Conservation (phyloP, 2,797 vertebrate genomes). For the Girardinus metallicus region DNA sequence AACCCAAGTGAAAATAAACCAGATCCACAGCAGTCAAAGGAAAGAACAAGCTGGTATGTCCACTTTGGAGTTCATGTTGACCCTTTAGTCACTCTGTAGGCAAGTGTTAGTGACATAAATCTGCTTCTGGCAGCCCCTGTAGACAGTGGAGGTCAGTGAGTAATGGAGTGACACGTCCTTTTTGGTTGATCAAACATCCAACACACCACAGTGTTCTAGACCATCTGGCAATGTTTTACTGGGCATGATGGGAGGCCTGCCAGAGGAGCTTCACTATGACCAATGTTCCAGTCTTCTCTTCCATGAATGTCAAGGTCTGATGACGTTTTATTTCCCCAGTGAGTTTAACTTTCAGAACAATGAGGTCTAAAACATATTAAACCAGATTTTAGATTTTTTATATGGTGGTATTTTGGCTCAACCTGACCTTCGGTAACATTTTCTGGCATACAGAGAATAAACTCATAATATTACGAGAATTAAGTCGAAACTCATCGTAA, state of each 20-base stretch:
- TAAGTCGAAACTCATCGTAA: too few species aligned
- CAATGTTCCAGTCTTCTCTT: not conserved
- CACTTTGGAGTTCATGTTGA: not conserved
- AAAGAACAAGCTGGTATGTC: not conserved
- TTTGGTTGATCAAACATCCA: not conserved
- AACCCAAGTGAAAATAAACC: not conserved
- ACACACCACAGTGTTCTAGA: not conserved
- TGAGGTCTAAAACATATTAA: not conserved
- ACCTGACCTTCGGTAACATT: not conserved
- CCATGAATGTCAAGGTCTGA: not conserved
- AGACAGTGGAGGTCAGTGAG: not conserved
- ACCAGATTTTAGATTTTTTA: not conserved
- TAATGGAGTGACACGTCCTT: slow-evolving; percentile 5
- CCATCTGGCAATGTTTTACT: slow-evolving; percentile 2
- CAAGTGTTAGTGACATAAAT: not conserved
- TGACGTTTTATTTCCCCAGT: not conserved
- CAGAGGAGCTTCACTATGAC: not conserved
- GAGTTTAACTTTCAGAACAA: not conserved
- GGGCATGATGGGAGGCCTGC: not conserved
- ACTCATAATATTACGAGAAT: too few species aligned
- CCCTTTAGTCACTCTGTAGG: not conserved
- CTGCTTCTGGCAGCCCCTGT: not conserved
- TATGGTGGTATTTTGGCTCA: not conserved
- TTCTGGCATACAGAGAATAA: not conserved
- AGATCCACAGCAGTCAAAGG: not conserved